Evolutionary conservation across 2,797 vertebrate genomes (phyloP), one percentile per base, ranked within the genome.

Genomic region (Linurgus olivaceus): DNA sequence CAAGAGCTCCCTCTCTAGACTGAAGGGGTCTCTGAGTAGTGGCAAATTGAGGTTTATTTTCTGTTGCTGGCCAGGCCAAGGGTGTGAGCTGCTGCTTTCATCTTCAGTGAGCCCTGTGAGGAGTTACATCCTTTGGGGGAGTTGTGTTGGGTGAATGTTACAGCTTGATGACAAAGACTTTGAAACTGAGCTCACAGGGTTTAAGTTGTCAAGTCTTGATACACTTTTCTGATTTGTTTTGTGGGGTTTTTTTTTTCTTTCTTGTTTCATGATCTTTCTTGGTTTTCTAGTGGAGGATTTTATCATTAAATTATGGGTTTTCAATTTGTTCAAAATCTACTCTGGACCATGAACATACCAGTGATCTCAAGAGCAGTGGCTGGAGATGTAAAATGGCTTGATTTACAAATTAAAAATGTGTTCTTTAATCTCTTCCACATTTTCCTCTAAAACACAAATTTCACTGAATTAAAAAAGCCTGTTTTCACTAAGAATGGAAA

Each of bases 391-490:
- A 70, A 45, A 59, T 38, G 4, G 13, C 7, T 58, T 63, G 9
- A 33, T 63, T 70, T 95, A 29, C 13, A 54, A 74, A 58, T 66
- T 1, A 35, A 65, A 61, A 47, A 12, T 9, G 4, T 2, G 4
- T 20, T 13, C 8, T 84, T 16, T 62, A 40, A 45, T 58, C 0
- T 73, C 23, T 45, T 63, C 14, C 3, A 9, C 10, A 4, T 35
- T 73, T 75, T 75, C 21, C n/a, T 84, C n/a, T n/a, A 33, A 62
- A 75, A 58, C 31, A 42, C 3, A 2, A 31, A 57, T 61, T 38
- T 63, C 2, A 12, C 15, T 59, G 17, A 13, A 35, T n/a, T 17
- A 9, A 54, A 29, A 12, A 1, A 0, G 1, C 1, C 6, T 6
- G 1, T 42, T 86, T 70, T 73, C 19, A 19, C 13, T 28, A 35